Evolutionary conservation across 2,888 invertebrate genomes (phyloP).

Genomic region (Synanthedon tipuliformis): DNA sequence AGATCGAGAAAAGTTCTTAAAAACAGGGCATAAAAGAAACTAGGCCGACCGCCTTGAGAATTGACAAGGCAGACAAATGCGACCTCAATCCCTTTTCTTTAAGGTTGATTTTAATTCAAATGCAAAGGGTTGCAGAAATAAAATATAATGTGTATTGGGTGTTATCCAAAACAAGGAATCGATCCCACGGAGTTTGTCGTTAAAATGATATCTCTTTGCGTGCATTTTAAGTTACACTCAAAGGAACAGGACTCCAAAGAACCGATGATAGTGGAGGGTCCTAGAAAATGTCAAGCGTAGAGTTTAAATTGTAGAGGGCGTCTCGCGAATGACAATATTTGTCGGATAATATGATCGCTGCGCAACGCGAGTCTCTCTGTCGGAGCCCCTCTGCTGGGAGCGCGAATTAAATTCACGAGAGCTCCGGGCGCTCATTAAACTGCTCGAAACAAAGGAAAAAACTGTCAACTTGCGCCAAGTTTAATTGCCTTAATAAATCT

Average conservation of each 20-base stretch:
- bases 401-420: conserved; percentile 26
- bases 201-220: too few relatives aligned
- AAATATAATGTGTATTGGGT: conserved; percentile 23
- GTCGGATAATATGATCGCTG: background rate
- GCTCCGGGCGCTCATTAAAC: conserved; percentile 51
- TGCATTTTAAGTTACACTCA: too few relatives aligned
- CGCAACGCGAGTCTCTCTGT: background rate
- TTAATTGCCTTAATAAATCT: conserved; percentile 67
- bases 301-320: background rate
- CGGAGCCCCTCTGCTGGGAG: background rate
- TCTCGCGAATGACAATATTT: background rate
- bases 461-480: conserved; percentile 61
- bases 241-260: too few relatives aligned
- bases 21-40: conserved; percentile 34
- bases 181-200: background rate
- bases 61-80: background rate
- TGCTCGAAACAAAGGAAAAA: conserved; percentile 59
- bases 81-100: background rate
- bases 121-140: conserved; percentile 7
- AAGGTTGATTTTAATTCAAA: background rate
- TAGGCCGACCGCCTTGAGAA: conserved; percentile 11
- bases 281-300: background rate
- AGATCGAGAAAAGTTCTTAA: conserved; percentile 11
- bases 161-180: conserved; percentile 13
- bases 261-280: too few relatives aligned